phyloP scores from a whole-genome alignment of 2,888 invertebrate species.

The Agrochola macilenta region DNA sequence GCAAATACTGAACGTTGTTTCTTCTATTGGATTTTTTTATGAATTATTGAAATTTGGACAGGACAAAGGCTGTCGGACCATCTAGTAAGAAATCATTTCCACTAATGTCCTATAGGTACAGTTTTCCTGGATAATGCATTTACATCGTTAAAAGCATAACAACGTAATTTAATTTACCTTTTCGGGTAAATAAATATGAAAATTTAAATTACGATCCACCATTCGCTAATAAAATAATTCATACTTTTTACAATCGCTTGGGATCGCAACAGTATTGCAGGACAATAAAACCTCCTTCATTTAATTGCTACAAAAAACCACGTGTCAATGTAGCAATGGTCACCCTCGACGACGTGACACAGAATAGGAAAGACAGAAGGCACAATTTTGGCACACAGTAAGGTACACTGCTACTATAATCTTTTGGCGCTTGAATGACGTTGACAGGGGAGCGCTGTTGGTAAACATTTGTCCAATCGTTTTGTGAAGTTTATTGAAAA shows the following conservation, averaged over 20 bases:
- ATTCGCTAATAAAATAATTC: conserved; percentile 27
- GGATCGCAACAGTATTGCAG: conserved; percentile 43
- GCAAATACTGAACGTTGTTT: too few relatives aligned
- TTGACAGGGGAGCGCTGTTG: too few relatives aligned
- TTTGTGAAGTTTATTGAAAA: too few relatives aligned
- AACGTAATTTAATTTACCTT: conserved; percentile 1
- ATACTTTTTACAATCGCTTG: conserved; percentile 51
- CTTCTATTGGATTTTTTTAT: too few relatives aligned
- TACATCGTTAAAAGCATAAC: background rate
- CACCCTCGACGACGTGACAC: conserved; percentile 37
- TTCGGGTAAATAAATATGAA: background rate
- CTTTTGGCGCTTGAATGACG: too few relatives aligned
- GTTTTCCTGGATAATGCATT: background rate
- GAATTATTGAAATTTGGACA: too few relatives aligned
- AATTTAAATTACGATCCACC: conserved; percentile 13
- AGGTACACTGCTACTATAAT: too few relatives aligned
- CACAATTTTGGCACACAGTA: background rate
- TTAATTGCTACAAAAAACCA: conserved; percentile 62
- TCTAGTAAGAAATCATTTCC: background rate
- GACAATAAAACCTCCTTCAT: conserved; percentile 59
- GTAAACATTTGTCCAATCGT: too few relatives aligned
- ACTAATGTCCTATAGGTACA: background rate
- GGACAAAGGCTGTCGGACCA: too few relatives aligned
- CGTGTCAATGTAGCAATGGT: conserved; percentile 52
- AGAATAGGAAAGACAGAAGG: conserved; percentile 41